phyloP scores from a whole-genome alignment of 2,113 vertebrate genomes.

The Carassius carassius region DNA sequence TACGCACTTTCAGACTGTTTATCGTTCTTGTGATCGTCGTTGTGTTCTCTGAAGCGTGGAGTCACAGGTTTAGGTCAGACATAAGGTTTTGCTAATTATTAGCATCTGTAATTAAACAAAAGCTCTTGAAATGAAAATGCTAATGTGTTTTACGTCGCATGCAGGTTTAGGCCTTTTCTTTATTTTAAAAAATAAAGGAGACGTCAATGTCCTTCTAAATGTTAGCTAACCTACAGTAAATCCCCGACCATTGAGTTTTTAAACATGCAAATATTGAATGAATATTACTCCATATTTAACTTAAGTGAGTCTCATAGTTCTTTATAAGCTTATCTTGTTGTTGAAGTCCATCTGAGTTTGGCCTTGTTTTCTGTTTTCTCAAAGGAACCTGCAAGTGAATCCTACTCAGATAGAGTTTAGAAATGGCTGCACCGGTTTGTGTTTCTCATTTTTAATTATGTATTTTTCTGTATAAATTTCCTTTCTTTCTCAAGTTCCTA shows the following conservation, averaged over 20 bases:
- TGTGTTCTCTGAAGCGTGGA: neutral
- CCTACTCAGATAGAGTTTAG: neutral
- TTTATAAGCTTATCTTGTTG: neutral
- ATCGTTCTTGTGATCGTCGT: neutral
- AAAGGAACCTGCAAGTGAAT: neutral
- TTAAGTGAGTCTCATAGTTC: neutral
- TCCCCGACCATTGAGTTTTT: neutral
- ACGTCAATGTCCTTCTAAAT: neutral
- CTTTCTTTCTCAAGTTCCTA: constrained; percentile 19
- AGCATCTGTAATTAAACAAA: neutral
- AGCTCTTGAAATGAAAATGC: neutral
- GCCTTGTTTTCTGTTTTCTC: neutral
- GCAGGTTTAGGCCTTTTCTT: neutral
- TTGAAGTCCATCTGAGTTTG: neutral
- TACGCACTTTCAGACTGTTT: neutral
- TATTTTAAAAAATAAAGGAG: neutral
- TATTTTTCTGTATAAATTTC: neutral
- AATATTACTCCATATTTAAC: neutral
- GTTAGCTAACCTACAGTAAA: neutral
- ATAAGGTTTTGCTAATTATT: constrained; percentile 8
- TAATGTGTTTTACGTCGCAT: neutral
- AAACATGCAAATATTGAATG: neutral
- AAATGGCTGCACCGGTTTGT: neutral
- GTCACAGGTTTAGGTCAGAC: neutral
- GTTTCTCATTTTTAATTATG: neutral